Conservation (phyloP, 2,113 vertebrate genomes). For the Nannobrachium achirus region DNA sequence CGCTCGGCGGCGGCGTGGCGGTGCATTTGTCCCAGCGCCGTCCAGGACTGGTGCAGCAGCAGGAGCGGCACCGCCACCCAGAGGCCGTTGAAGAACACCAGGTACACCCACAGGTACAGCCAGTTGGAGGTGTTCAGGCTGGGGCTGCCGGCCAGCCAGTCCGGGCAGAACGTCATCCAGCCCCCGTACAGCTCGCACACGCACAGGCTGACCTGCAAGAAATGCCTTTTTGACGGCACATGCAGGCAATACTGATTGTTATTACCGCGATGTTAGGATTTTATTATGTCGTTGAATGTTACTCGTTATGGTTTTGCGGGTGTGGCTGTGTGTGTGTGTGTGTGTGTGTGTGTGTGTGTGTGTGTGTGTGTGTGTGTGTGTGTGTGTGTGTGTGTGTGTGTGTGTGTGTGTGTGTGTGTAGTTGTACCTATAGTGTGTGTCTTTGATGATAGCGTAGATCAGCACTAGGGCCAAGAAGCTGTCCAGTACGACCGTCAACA, state of each 20-base stretch:
- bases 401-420: constrained; percentile 1
- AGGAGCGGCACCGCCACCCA: constrained; percentile 78
- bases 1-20: background rate
- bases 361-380: no score
- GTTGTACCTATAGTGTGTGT: constrained; percentile 72
- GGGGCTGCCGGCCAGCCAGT: constrained; percentile 80
- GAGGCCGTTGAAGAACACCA: constrained; percentile 81
- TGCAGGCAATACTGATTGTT: background rate
- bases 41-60: constrained; percentile 84
- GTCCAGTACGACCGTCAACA: constrained; percentile 74
- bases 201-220: constrained; percentile 79
- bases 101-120: constrained; percentile 85
- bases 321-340: background rate
- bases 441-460: constrained; percentile 74
- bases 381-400: background rate
- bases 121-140: constrained; percentile 75
- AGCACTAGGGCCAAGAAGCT: constrained; percentile 75
- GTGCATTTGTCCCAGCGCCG: constrained; percentile 63
- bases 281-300: no score
- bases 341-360: constrained; percentile 5
- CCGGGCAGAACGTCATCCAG: constrained; percentile 82
- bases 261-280: no score
- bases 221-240: constrained; percentile 75
- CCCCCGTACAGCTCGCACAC: constrained; percentile 81
- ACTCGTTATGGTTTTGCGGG: no score